Conservation (phyloP, 1,140 invertebrate genomes). For the Dolichoris vasculosae region DNA sequence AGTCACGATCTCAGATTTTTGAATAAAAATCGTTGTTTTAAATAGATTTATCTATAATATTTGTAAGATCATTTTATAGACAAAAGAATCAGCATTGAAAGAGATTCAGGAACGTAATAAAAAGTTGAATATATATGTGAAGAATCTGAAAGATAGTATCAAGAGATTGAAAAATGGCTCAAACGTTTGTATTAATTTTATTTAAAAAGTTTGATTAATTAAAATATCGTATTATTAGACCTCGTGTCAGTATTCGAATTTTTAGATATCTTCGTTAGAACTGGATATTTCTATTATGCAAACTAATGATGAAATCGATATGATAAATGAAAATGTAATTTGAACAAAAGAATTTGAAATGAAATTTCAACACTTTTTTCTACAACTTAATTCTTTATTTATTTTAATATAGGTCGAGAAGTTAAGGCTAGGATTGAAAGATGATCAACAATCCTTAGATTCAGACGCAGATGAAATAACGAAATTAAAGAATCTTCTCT, state of each 20-base stretch:
- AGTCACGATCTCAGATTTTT: neutral
- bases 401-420: conserved; percentile 22
- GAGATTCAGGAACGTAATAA: conserved; percentile 49
- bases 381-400: conserved; percentile 13
- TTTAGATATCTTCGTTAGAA: neutral
- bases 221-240: neutral
- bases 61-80: conserved; percentile 34
- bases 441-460: neutral
- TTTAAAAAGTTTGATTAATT: neutral
- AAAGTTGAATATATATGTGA: conserved; percentile 22
- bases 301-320: conserved; percentile 12
- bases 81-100: conserved; percentile 53
- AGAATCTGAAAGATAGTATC: conserved; percentile 35
- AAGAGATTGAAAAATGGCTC: neutral
- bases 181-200: neutral
- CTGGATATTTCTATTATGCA: neutral
- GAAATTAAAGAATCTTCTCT: neutral
- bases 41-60: neutral
- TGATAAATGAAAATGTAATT: conserved; percentile 10
- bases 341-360: conserved; percentile 5
- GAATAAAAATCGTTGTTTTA: neutral
- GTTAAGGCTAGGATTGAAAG: neutral
- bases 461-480: neutral
- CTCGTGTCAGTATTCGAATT: neutral
- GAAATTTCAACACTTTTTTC: neutral